These are phyloP conservation scores for Megalonaias nervosa DNA, from an alignment of 1,140 invertebrate species.

Conservation along the genomic window DNA sequence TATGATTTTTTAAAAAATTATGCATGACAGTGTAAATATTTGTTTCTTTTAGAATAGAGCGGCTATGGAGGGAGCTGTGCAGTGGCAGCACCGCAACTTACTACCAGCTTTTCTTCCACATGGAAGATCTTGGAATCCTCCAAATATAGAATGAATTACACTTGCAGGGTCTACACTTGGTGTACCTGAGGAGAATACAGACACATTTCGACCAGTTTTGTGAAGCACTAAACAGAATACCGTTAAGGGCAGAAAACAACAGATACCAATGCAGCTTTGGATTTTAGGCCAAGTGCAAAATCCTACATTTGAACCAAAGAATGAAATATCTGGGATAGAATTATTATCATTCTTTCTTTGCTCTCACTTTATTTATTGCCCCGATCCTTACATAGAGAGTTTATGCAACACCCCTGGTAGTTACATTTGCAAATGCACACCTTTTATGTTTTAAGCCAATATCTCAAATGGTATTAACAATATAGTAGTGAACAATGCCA, in stretches of 20 bases:
- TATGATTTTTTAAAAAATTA: too few species aligned
- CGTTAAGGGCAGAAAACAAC: constrained; percentile 24
- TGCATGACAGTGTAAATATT: too few species aligned
- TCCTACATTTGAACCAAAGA: neutral
- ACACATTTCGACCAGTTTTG: constrained; percentile 25
- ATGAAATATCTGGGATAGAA: neutral
- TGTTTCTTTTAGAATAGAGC: constrained; percentile 34
- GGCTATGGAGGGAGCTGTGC: constrained; percentile 46
- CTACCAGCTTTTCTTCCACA: constrained; percentile 30
- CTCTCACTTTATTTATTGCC: too few species aligned
- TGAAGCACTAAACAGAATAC: constrained; percentile 24
- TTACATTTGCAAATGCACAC: too few species aligned
- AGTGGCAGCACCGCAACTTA: constrained; percentile 24
- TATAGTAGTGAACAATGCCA: too few species aligned
- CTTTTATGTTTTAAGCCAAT: too few species aligned
- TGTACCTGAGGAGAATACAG: constrained; percentile 35
- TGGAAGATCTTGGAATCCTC: constrained; percentile 38
- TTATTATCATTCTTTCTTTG: too few species aligned
- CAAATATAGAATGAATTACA: constrained; percentile 26
- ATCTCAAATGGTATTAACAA: too few species aligned
- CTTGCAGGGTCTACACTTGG: constrained; percentile 23
- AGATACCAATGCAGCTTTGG: constrained; percentile 31
- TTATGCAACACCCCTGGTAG: too few species aligned
- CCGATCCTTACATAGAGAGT: too few species aligned
- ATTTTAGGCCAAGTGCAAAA: constrained; percentile 7